A percentile compares a stretch with the other conserved stretches of the same genome.
phyloP scores from a whole-genome alignment of 2,888 invertebrate genomes.

The Dasypolia templi region DNA sequence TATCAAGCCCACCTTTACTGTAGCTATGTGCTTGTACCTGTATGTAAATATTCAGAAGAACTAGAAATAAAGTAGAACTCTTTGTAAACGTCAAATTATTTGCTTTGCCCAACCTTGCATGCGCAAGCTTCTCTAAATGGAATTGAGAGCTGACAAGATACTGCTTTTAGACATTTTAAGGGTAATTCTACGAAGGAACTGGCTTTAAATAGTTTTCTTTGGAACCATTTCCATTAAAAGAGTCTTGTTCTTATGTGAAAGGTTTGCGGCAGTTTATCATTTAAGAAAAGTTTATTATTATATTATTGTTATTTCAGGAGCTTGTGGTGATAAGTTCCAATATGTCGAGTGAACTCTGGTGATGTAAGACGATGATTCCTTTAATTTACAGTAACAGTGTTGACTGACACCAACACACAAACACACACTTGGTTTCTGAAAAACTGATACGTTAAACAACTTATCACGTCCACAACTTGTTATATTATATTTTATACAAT shows the following conservation, averaged over 20 bases:
- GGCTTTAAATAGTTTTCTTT: constrained; percentile 29
- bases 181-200: constrained; percentile 27
- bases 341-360: not conserved
- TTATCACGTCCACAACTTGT: no score
- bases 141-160: constrained; percentile 49
- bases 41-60: constrained; percentile 15
- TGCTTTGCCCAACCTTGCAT: constrained; percentile 41
- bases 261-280: constrained; percentile 12
- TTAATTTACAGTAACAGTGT: not conserved
- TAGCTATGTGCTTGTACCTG: constrained; percentile 2
- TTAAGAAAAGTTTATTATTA: constrained; percentile 1
- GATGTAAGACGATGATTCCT: not conserved
- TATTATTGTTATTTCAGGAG: no score
- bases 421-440: not conserved
- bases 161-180: constrained; percentile 58
- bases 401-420: not conserved
- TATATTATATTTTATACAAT: no score
- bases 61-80: constrained; percentile 14
- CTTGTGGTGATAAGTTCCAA: not conserved
- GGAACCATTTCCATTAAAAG: constrained; percentile 27
- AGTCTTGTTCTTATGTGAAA: constrained; percentile 26
- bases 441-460: not conserved
- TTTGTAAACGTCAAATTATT: constrained; percentile 38
- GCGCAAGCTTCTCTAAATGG: constrained; percentile 35
- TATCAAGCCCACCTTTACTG: not conserved